Evolutionary conservation across 1,140 invertebrate species (phyloP).

Genomic region (Wasmannia auropunctata): DNA sequence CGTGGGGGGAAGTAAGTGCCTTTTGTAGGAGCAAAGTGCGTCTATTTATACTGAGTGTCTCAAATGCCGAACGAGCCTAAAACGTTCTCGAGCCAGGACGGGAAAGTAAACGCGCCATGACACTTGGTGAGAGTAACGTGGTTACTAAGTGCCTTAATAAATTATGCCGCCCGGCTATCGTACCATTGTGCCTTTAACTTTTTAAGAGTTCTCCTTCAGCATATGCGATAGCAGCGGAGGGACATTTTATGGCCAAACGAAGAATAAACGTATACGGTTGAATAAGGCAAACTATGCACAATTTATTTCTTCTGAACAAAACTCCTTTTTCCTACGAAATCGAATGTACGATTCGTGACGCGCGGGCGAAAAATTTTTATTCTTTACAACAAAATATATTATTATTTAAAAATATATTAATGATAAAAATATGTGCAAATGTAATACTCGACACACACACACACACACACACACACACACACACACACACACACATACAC

Average conservation of each 20-base stretch:
- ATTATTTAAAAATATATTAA: neutral
- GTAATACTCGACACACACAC: neutral
- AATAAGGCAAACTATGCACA: neutral
- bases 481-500: too few species aligned
- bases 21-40: slow-evolving; percentile 80
- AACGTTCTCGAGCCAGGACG: slow-evolving; percentile 76
- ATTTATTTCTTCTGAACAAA: slow-evolving; percentile 10
- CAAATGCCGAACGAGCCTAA: slow-evolving; percentile 79
- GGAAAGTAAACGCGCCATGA: slow-evolving; percentile 79
- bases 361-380: neutral
- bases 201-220: slow-evolving; percentile 16
- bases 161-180: slow-evolving; percentile 74
- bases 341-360: too few species aligned
- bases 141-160: slow-evolving; percentile 82
- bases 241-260: slow-evolving; percentile 17
- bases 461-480: too few species aligned
- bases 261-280: slow-evolving; percentile 21
- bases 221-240: neutral
- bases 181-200: slow-evolving; percentile 64
- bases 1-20: slow-evolving; percentile 76
- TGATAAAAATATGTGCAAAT: neutral
- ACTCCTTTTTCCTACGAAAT: neutral
- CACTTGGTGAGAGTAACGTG: slow-evolving; percentile 73
- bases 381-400: too few species aligned
- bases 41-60: slow-evolving; percentile 80